Evolutionary conservation across 2,113 vertebrate species (phyloP), one percentile per base, ranked within the genome.

Genomic region (Campylomormyrus numenius): DNA sequence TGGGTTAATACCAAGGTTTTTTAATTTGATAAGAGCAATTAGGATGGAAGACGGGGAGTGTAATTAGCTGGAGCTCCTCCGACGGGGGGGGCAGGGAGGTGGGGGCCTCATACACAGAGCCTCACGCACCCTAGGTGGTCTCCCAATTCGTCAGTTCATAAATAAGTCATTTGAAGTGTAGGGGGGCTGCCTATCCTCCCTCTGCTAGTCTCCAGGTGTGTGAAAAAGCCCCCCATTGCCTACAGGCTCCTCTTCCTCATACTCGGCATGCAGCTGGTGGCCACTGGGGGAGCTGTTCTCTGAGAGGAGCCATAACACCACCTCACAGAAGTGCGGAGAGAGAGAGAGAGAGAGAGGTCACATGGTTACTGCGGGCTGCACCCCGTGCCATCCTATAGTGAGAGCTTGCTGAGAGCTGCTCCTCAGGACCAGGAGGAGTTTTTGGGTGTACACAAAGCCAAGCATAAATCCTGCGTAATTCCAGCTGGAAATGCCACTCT

Each of bases 111-210:
- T 66, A 66, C n/a, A 10, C 58, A 66, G 62, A 66, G n/a, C 9
- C 13, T 94, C 93, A 94, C 94, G 95, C 96, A 96, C 96, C 88
- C 96, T 96, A 96, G 96, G 96, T 96, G 96, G 96, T 96, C 96
- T 95, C 96, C 95, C 95, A 96, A 95, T 97, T 97, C 96, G 96
- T 95, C 96, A 96, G 96, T 96, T 97, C 96, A 97, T 97, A 96
- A 97, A 97, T 97, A 96, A 97, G 96, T 97, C 96, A 97, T 97
- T 96, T 97, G 96, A 96, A 97, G 96, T 96, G 95, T 94, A 96
- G 62, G 96, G 96, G 95, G 96, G 96, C 96, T 96, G 95, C 95
- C 94, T 95, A 95, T 96, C 96, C 95, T 96, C 96, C 94, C 94
- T 95, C 93, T 95, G 80, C 89, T 91, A 86, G 62, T 96, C 95